phyloP scores from a whole-genome alignment of 53 echinoderm and acorn worm genomes.

The Astropecten irregularis region DNA sequence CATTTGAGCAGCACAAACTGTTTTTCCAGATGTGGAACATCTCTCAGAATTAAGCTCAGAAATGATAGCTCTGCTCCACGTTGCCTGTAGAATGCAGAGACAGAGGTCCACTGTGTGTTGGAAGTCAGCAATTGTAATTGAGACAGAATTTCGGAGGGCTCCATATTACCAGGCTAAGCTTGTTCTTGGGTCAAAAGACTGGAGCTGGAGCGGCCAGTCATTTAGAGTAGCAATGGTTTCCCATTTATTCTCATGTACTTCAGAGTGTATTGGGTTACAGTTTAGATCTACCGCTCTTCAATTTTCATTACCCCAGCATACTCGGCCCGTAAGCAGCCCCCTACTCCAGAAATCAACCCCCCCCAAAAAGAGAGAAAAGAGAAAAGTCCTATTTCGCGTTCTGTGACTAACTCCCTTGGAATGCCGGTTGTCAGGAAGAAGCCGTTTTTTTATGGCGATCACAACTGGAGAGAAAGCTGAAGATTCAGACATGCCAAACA shows the following conservation, averaged over 20 bases:
- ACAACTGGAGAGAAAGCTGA: not conserved
- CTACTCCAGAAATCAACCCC: constrained; percentile 10
- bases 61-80: too few species aligned
- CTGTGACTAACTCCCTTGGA: constrained; percentile 35
- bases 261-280: constrained; percentile 23
- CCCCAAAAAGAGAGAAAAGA: not conserved
- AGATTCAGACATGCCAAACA: too few species aligned
- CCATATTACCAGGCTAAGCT: not conserved
- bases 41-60: too few species aligned
- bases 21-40: too few species aligned
- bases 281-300: constrained; percentile 23
- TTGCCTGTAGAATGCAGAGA: too few species aligned
- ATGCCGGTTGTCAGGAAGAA: constrained; percentile 10
- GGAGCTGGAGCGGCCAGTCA: not conserved
- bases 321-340: constrained; percentile 9
- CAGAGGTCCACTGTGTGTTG: too few species aligned
- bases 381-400: constrained; percentile 11
- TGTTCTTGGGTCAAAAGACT: constrained; percentile 6
- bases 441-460: not conserved
- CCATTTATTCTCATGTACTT: constrained; percentile 33
- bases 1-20: too few species aligned
- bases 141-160: not conserved
- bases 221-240: not conserved
- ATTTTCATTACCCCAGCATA: constrained; percentile 31
- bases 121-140: too few species aligned